Conservation (phyloP, 2,888 invertebrate species). For the Ochlodes sylvanus region DNA sequence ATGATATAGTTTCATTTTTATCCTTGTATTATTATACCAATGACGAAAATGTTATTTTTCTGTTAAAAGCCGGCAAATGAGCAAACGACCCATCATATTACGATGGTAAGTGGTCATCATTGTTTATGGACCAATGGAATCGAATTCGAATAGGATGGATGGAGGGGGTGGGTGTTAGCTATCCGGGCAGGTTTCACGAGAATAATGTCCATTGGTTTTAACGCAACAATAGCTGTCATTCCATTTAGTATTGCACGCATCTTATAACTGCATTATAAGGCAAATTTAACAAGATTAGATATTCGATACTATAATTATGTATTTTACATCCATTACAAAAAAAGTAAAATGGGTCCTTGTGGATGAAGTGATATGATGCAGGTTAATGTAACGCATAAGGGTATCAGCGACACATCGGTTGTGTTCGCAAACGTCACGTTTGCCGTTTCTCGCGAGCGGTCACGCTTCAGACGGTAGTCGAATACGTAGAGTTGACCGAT, state of each 20-base stretch:
- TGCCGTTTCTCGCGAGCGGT: conserved; percentile 76
- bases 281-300: not conserved
- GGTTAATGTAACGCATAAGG: conserved; percentile 45
- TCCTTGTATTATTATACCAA: too few relatives aligned
- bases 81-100: too few relatives aligned
- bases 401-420: conserved; percentile 71
- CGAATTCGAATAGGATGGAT: too few relatives aligned
- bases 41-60: too few relatives aligned
- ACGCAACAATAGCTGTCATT: not conserved
- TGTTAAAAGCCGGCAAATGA: too few relatives aligned
- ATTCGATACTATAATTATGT: not conserved
- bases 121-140: too few relatives aligned
- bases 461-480: conserved; percentile 78
- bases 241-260: not conserved
- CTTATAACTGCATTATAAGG: too few relatives aligned
- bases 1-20: too few relatives aligned
- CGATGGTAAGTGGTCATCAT: too few relatives aligned
- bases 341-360: conserved; percentile 15
- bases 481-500: conserved; percentile 53
- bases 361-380: conserved; percentile 46
- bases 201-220: too few relatives aligned
- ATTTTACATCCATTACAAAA: conserved; percentile 1
- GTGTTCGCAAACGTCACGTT: conserved; percentile 74
- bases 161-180: too few relatives aligned
- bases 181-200: too few relatives aligned